A percentile compares a stretch with the other conserved stretches of the same genome.
These are phyloP conservation scores for Panonychus citri DNA, from an alignment of 1,140 invertebrate genomes.

Conservation along the genomic window DNA sequence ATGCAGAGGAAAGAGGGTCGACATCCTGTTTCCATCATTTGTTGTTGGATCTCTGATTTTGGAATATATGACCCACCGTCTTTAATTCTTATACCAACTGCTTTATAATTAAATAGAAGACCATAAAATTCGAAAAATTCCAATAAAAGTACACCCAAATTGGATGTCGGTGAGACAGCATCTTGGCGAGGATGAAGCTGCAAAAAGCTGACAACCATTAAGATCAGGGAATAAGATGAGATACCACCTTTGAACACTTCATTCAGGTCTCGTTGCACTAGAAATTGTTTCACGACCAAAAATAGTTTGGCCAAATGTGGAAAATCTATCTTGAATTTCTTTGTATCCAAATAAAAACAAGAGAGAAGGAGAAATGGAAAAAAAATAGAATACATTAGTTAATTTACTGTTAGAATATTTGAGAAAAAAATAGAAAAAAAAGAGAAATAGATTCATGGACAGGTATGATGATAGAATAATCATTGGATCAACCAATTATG, in stretches of 20 bases:
- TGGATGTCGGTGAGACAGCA: conserved; percentile 30
- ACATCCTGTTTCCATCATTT: conserved; percentile 68
- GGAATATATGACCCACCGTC: conserved; percentile 79
- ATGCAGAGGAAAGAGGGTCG: conserved; percentile 79
- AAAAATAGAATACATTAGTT: too few species aligned
- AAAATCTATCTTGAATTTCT: conserved; percentile 32
- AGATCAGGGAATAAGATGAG: conserved; percentile 90
- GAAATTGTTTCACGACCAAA: conserved; percentile 90
- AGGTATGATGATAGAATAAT: neutral
- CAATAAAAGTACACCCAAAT: conserved; percentile 78
- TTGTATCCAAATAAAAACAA: neutral
- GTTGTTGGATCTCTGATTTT: conserved; percentile 73
- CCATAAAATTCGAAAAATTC: conserved; percentile 97
- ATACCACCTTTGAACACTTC: conserved; percentile 98
- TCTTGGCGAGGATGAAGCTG: conserved; percentile 47
- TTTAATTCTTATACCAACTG: conserved; percentile 78
- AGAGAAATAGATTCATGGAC: conserved; percentile 1
- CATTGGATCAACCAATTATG: conserved; percentile 26
- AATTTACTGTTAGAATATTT: too few species aligned
- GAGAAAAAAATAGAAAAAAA: neutral
- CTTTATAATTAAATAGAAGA: conserved; percentile 82
- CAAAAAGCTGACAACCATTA: conserved; percentile 93
- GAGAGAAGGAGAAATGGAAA: neutral
- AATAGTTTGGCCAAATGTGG: conserved; percentile 75
- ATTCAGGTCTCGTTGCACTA: conserved; percentile 85